Evolutionary conservation across 1,140 invertebrate species (phyloP), one percentile per base, ranked within the genome.

Genomic region (Chironomus tepperi): DNA sequence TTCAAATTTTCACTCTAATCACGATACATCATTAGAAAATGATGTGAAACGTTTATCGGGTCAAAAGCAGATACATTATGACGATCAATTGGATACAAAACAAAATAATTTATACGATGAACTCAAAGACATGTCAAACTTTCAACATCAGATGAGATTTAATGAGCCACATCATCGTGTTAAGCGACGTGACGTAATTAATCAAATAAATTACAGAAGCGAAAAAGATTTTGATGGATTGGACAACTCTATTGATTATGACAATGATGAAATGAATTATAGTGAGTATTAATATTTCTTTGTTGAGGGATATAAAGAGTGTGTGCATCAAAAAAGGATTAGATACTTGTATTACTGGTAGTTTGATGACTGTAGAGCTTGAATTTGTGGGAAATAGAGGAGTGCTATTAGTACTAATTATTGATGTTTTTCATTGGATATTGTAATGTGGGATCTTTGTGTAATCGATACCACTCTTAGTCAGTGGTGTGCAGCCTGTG

Each of bases 51-150:
- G 65, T 21, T 70, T 18, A 18, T 70, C 65, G 6, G 16, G 65
- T 70, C 65, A 70, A 70, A 57, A 57, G 47, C 47, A 57, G 65
- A 18, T 18, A 16, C 65, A 70, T 19, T 70, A 18, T 70, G 65
- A 70, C 19, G 65, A 70, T 70, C 65, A 70, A 70, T 21, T 70
- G 9, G 18, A 70, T 70, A 3, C 9, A 9, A 21, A 70, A 9
- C n/a, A 21, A 70, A 70, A 70, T 70, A 21, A 16, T n/a, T 18
- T 70, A 19, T 70, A 8, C 10, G 65, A 70, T 70, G 65, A 70
- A 70, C 47, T 57, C 47, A 57, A 57, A 5, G 12, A 57, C 24
- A 34, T 34, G 24, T 34, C 24, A 34, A 34, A 34, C 24, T 34
- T 34, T 34, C 43, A 47, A 15, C 47, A 15, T 57, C 47, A 57